These are phyloP conservation scores for Balaeniceps rex DNA, from an alignment of 2,113 vertebrate genomes.

Conservation along the genomic window DNA sequence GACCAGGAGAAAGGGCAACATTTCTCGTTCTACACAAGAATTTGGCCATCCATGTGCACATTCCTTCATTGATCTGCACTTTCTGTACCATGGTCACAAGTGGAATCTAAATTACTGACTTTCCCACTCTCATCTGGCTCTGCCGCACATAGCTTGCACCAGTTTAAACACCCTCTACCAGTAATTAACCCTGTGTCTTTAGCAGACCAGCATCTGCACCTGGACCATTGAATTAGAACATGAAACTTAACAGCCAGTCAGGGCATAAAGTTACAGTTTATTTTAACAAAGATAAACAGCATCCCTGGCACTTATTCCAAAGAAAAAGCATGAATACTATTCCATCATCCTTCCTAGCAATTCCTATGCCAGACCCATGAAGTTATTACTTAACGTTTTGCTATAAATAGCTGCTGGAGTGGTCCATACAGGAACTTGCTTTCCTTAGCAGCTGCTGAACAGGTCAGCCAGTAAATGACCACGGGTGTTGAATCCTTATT, in stretches of 20 bases:
- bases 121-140: neutral
- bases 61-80: slow-evolving; percentile 34
- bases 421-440: neutral
- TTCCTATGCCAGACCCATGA: neutral
- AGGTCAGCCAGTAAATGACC: neutral
- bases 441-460: neutral
- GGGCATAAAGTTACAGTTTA: neutral
- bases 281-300: slow-evolving; percentile 37
- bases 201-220: neutral
- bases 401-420: slow-evolving; percentile 10
- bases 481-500: neutral
- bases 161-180: neutral
- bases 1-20: neutral
- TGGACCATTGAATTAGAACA: neutral
- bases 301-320: neutral
- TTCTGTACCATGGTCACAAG: slow-evolving; percentile 7
- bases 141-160: neutral
- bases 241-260: neutral
- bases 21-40: neutral
- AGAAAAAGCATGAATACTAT: neutral
- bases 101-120: neutral
- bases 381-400: neutral
- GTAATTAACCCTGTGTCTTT: neutral
- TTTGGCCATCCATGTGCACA: neutral
- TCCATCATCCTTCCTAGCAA: neutral